phyloP scores from a whole-genome alignment of 2,888 invertebrate species.

The Oligia latruncula region DNA sequence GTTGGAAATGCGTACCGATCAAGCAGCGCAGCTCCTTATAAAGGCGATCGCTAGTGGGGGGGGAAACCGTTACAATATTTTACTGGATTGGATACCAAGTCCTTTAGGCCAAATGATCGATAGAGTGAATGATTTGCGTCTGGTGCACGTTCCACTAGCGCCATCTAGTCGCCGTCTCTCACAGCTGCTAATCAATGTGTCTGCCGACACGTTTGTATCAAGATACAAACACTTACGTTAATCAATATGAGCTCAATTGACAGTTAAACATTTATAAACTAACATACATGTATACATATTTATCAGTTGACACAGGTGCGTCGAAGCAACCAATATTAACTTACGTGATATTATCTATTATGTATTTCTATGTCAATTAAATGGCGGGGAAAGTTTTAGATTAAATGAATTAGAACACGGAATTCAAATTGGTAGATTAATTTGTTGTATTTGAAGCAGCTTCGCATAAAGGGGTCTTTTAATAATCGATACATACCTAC shows the following conservation, averaged over 20 bases:
- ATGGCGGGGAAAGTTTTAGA: constrained; percentile 26
- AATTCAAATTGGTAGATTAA: background rate
- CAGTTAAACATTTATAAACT: constrained; percentile 17
- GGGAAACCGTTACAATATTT: too few relatives aligned
- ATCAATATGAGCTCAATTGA: constrained; percentile 6
- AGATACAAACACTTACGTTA: background rate
- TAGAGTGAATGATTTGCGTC: too few relatives aligned
- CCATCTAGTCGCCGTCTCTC: too few relatives aligned
- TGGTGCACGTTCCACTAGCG: too few relatives aligned
- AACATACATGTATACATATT: constrained; percentile 39
- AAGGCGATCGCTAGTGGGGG: too few relatives aligned
- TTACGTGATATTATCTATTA: constrained; percentile 13
- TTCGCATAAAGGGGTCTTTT: background rate
- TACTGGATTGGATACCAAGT: too few relatives aligned
- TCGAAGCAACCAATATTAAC: constrained; percentile 39
- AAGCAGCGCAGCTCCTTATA: too few relatives aligned
- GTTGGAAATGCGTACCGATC: too few relatives aligned
- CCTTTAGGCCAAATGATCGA: too few relatives aligned
- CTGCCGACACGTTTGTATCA: too few relatives aligned
- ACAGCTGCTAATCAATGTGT: too few relatives aligned
- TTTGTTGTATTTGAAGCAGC: background rate
- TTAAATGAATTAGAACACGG: constrained; percentile 26
- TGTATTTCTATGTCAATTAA: constrained; percentile 33
- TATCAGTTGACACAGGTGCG: constrained; percentile 51
- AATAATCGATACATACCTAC: background rate